Conservation (phyloP, 1,140 invertebrate genomes). For the Pachyrhynchus sulphureomaculatus region DNA sequence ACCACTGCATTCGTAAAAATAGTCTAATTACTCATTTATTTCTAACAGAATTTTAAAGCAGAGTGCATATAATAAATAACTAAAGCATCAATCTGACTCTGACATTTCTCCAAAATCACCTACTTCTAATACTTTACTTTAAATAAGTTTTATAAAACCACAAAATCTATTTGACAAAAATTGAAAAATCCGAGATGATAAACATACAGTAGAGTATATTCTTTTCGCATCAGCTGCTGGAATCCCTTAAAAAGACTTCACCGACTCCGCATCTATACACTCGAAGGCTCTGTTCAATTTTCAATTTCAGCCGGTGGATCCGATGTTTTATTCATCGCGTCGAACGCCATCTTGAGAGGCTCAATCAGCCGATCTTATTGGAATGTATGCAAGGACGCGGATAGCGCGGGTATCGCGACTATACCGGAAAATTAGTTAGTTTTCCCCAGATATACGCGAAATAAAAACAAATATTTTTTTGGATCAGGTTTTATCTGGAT, state of each 20-base stretch:
- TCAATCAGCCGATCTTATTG: constrained; percentile 31
- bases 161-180: too few relatives aligned
- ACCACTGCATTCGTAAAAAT: too few relatives aligned
- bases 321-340: constrained; percentile 32
- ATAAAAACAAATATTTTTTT: background rate
- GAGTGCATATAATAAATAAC: too few relatives aligned
- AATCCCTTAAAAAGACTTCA: constrained; percentile 18
- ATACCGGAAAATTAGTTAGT: constrained; percentile 9
- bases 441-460: background rate
- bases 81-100: too few relatives aligned
- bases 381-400: constrained; percentile 25
- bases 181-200: too few relatives aligned
- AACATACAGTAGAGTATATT: constrained; percentile 5
- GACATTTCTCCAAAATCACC: too few relatives aligned
- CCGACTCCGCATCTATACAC: constrained; percentile 9
- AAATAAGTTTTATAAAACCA: too few relatives aligned
- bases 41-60: too few relatives aligned
- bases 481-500: too few relatives aligned
- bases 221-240: constrained; percentile 14
- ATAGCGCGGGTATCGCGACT: background rate
- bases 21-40: too few relatives aligned
- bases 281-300: constrained; percentile 32
- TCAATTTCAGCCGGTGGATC: constrained; percentile 22
- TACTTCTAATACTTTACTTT: too few relatives aligned
- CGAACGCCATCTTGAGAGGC: constrained; percentile 25